Percentiles rank a stretch among this genome's conserved stretches.
Evolutionary conservation across 2,797 vertebrate genomes (phyloP).

Genomic region (Acrocephalus scirpaceus): DNA sequence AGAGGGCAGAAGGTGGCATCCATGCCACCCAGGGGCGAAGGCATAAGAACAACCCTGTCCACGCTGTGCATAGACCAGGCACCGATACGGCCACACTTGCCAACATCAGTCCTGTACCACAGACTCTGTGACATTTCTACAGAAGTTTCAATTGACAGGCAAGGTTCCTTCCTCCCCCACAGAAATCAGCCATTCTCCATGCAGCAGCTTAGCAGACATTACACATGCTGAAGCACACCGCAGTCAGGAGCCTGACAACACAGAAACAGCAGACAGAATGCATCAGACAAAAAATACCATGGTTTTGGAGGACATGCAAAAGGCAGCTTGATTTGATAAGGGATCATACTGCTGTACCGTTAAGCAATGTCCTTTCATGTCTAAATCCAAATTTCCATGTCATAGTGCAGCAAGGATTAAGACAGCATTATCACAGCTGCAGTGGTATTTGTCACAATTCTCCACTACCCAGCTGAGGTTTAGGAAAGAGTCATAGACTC

Average conservation of each 20-base stretch:
- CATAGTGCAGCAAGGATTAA: not conserved
- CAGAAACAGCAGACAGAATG: not conserved
- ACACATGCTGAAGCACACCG: not conserved
- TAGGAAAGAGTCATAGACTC: not conserved
- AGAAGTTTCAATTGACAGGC: not conserved
- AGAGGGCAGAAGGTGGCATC: not conserved
- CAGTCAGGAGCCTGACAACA: not conserved
- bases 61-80: fast-evolving
- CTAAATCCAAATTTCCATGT: not conserved
- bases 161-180: not conserved
- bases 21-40: not conserved
- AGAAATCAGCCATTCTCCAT: not conserved
- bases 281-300: not conserved
- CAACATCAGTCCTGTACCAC: not conserved
- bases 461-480: not conserved
- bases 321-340: not conserved
- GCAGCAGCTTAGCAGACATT: not conserved
- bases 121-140: not conserved
- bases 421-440: not conserved
- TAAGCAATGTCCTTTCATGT: not conserved
- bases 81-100: fast-evolving
- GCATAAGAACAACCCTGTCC: not conserved
- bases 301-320: not conserved
- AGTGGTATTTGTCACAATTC: not conserved
- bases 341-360: not conserved